These are phyloP conservation scores for Corythornis leucogaster DNA, from an alignment of 2,797 vertebrate genomes.

Conservation along the genomic window DNA sequence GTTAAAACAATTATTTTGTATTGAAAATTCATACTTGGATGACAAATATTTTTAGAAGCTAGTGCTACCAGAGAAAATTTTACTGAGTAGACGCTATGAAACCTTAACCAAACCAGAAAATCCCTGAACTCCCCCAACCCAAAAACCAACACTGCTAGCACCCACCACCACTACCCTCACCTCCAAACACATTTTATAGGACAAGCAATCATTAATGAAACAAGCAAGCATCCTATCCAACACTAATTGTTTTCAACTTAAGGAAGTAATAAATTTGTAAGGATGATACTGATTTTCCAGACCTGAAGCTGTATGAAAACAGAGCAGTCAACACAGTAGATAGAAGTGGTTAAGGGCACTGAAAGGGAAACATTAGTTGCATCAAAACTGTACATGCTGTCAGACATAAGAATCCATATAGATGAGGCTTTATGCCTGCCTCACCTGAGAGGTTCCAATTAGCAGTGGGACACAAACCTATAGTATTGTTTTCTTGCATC, in stretches of 20 bases:
- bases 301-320: background rate
- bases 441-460: background rate
- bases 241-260: background rate
- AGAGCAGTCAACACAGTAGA: background rate
- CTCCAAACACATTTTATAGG: background rate
- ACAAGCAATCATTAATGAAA: background rate
- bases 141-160: background rate
- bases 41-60: background rate
- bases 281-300: background rate
- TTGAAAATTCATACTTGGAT: background rate
- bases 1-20: background rate
- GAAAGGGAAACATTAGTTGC: background rate
- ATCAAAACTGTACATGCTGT: background rate
- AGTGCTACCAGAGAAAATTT: background rate
- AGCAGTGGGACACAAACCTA: background rate
- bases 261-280: background rate
- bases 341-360: background rate
- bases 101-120: background rate
- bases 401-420: background rate
- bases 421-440: background rate
- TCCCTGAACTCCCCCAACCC: background rate
- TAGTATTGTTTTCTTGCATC: background rate
- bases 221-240: background rate
- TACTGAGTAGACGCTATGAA: background rate
- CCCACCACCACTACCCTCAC: rapidly evolving